Conservation (phyloP, 2,797 vertebrate genomes). For the Garrulus glandarius region DNA sequence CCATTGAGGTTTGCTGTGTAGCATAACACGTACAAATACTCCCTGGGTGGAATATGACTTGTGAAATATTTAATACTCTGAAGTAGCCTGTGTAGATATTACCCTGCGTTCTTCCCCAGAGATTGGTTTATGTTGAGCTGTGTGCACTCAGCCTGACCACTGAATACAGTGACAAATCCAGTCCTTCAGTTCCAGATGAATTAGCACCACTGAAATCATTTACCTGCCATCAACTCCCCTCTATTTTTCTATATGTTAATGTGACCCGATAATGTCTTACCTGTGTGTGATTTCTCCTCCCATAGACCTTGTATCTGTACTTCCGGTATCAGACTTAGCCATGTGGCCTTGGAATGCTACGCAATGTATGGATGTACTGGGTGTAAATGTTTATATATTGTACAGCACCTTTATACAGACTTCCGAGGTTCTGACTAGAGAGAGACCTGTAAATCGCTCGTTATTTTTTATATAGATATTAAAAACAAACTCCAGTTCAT, state of each 20-base stretch:
- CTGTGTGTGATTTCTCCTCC: constrained; percentile 75
- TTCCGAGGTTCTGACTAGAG: constrained; percentile 88
- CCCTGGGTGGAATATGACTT: constrained; percentile 22
- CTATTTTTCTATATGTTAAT: constrained; percentile 43
- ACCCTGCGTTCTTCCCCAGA: neutral
- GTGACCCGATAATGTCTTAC: constrained; percentile 67
- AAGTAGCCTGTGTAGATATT: constrained; percentile 45
- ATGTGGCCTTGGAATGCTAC: constrained; percentile 91
- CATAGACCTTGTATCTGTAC: constrained; percentile 72
- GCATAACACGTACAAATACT: neutral
- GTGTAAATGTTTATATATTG: constrained; percentile 99
- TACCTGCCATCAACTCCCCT: neutral
- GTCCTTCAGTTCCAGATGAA: neutral
- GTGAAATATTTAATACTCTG: constrained; percentile 41
- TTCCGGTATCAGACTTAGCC: constrained; percentile 67
- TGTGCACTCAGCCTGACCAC: neutral
- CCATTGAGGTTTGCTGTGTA: constrained; percentile 3
- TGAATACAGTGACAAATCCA: constrained; percentile 20
- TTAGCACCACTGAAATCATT: constrained; percentile 31
- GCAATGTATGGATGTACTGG: constrained; percentile 83
- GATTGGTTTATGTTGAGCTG: neutral
- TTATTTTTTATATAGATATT: constrained; percentile 99
- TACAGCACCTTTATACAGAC: constrained; percentile 99
- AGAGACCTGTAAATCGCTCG: constrained; percentile 94
- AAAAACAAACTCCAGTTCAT: constrained; percentile 77